Percentiles rank a stretch among this genome's conserved stretches.
Conservation (phyloP, 2,113 vertebrate genomes). For the Hystrix brachyura region DNA sequence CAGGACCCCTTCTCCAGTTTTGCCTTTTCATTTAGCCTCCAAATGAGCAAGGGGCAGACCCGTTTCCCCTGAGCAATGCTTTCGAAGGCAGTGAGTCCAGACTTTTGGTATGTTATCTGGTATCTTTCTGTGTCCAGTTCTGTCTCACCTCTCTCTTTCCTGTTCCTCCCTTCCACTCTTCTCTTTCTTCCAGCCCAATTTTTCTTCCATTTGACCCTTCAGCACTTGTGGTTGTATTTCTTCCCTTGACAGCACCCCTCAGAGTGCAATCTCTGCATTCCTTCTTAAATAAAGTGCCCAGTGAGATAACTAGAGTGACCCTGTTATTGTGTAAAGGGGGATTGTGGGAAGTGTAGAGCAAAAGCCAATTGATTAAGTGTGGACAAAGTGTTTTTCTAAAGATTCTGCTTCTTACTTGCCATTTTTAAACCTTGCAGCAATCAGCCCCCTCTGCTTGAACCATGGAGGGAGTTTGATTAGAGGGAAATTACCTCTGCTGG, state of each 20-base stretch:
- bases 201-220: background rate
- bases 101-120: background rate
- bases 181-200: accelerated
- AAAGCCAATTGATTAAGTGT: constrained; percentile 33
- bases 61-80: background rate
- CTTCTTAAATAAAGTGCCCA: constrained; percentile 28
- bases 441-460: constrained; percentile 7
- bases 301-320: background rate
- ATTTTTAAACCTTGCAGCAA: constrained; percentile 38
- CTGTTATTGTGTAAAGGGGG: background rate
- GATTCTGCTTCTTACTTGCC: background rate
- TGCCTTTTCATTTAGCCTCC: background rate
- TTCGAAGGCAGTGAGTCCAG: background rate
- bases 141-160: background rate
- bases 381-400: constrained; percentile 29
- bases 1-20: background rate
- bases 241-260: background rate
- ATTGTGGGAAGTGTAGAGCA: background rate
- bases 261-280: background rate
- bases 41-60: background rate
- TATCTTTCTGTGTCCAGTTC: background rate
- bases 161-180: accelerated
- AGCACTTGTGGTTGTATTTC: background rate
- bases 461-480: constrained; percentile 24
- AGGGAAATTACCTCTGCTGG: background rate